Evolutionary conservation across 2,888 invertebrate genomes (phyloP).

Genomic region (Hofmannophila pseudospretella): DNA sequence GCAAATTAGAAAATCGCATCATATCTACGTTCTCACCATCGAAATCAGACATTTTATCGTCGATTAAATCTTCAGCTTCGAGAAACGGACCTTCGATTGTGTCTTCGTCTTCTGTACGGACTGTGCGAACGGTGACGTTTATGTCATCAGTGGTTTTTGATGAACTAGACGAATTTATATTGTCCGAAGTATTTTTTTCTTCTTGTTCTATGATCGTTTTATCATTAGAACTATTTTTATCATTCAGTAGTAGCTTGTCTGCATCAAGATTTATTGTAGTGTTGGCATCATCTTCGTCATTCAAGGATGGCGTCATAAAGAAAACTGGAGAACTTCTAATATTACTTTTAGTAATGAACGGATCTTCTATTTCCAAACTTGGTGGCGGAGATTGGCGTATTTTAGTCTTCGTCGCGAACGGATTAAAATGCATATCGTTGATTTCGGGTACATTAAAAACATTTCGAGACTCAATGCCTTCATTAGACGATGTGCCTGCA

Average conservation of each 20-base stretch:
- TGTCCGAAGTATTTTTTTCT: conserved; percentile 20
- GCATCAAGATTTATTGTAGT: conserved; percentile 6
- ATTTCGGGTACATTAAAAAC: conserved; percentile 64
- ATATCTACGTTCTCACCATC: conserved; percentile 37
- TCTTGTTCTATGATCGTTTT: conserved; percentile 31
- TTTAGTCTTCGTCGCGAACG: conserved; percentile 53
- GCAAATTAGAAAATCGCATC: conserved; percentile 46
- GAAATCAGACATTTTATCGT: conserved; percentile 32
- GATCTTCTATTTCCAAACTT: conserved; percentile 20
- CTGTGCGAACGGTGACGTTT: conserved; percentile 43
- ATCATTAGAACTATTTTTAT: conserved; percentile 10
- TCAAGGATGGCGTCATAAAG: too few relatives aligned
- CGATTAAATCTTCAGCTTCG: conserved; percentile 44
- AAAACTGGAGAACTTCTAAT: conserved; percentile 20
- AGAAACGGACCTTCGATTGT: conserved; percentile 65
- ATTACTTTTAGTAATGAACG: conserved; percentile 25
- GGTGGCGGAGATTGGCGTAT: conserved; percentile 38
- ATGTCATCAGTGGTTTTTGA: conserved; percentile 42
- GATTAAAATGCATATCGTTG: conserved; percentile 51
- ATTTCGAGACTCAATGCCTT: conserved; percentile 37
- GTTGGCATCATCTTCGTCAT: too few relatives aligned
- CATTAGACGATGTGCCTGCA: conserved; percentile 35
- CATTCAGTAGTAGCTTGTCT: conserved; percentile 5
- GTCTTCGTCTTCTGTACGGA: conserved; percentile 66
- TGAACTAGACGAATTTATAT: conserved; percentile 33